A percentile compares a stretch with the other conserved stretches of the same genome.
These are phyloP conservation scores for Galleria mellonella DNA, from an alignment of 1,140 invertebrate genomes.

Conservation along the genomic window DNA sequence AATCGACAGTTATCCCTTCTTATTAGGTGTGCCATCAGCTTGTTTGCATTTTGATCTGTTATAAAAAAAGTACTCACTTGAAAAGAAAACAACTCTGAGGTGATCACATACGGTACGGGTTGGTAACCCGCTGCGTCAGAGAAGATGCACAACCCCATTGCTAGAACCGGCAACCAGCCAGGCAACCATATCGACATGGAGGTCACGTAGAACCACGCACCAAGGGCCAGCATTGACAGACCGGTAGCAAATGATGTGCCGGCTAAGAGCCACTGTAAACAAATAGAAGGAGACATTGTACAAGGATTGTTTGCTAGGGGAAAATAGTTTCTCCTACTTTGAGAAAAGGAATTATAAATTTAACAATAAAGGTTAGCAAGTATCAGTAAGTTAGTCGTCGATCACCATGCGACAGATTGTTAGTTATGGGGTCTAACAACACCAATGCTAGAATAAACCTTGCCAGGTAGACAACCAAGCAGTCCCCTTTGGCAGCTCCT, in stretches of 20 bases:
- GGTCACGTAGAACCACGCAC: conserved; percentile 56
- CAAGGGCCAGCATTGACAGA: conserved; percentile 51
- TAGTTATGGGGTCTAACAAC: too few species aligned
- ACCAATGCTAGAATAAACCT: too few species aligned
- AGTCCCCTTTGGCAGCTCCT: too few species aligned
- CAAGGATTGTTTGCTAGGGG: neutral
- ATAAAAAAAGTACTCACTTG: conserved; percentile 33
- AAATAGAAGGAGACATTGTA: neutral
- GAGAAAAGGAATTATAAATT: neutral
- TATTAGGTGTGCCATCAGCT: too few species aligned
- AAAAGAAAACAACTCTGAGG: conserved; percentile 55
- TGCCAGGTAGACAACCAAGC: too few species aligned
- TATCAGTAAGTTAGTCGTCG: too few species aligned
- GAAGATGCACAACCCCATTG: conserved; percentile 63
- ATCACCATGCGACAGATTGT: too few species aligned
- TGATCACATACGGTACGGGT: conserved; percentile 62
- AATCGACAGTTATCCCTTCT: too few species aligned
- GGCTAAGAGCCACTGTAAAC: conserved; percentile 50
- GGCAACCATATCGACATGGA: conserved; percentile 43
- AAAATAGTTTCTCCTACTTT: neutral
- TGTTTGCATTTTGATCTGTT: too few species aligned
- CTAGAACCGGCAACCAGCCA: conserved; percentile 53
- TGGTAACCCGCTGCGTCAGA: conserved; percentile 55
- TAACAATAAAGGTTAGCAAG: neutral
- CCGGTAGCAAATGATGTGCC: conserved; percentile 50